Conservation (phyloP, 2,888 invertebrate species). For the Autographa pulchrina region DNA sequence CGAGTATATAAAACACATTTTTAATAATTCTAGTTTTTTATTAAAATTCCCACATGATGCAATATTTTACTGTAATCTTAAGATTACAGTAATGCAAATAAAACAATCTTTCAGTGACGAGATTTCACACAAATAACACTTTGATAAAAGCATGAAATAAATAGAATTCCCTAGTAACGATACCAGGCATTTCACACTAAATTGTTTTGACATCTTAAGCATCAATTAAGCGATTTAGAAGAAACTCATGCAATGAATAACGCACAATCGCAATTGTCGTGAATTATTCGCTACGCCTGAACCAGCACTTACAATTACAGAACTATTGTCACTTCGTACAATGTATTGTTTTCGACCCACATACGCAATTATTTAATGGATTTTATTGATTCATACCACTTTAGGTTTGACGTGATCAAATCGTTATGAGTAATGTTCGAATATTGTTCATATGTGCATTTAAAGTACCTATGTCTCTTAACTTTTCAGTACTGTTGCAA, state of each 20-base stretch:
- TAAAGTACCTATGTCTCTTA: slow-evolving; percentile 20
- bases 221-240: neutral
- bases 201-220: neutral
- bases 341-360: slow-evolving; percentile 33
- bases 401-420: slow-evolving; percentile 51
- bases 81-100: too few species aligned
- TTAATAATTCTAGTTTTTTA: too few species aligned
- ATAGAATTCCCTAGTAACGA: too few species aligned
- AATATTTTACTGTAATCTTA: too few species aligned
- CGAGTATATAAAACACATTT: too few species aligned
- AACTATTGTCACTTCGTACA: slow-evolving; percentile 7
- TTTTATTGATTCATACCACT: slow-evolving; percentile 54
- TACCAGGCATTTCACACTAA: too few species aligned
- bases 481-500: neutral
- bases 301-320: neutral
- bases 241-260: neutral
- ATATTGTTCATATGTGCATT: slow-evolving; percentile 40
- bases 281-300: neutral
- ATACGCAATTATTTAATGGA: slow-evolving; percentile 46
- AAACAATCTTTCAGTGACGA: too few species aligned
- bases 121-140: too few species aligned
- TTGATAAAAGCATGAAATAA: too few species aligned
- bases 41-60: too few species aligned
- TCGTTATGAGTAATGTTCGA: slow-evolving; percentile 47
- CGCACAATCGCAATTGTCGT: neutral